phyloP scores from a whole-genome alignment of 37 sponge, comb jelly and placozoan species.

The Lycopodina hypogea region DNA sequence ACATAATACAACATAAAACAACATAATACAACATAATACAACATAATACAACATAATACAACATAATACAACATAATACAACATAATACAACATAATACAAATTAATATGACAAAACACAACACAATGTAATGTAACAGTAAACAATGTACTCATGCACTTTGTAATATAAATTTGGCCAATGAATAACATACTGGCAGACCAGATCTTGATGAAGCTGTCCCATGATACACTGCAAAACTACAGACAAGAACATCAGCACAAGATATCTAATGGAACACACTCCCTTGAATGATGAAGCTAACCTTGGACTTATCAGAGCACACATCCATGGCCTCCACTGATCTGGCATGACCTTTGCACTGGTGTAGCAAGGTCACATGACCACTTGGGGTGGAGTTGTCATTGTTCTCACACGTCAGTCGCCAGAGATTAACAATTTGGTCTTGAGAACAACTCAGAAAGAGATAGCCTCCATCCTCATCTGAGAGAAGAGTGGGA shows the following conservation, averaged over 20 bases:
- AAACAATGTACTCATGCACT: too few species aligned
- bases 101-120: too few species aligned
- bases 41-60: too few species aligned
- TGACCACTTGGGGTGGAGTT: neutral
- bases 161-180: neutral
- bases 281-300: slow-evolving; percentile 2
- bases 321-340: slow-evolving; percentile 69
- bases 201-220: slow-evolving; percentile 79
- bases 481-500: too few species aligned
- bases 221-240: slow-evolving; percentile 81
- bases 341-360: slow-evolving; percentile 78
- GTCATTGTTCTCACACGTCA: neutral
- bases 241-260: slow-evolving; percentile 7
- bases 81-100: too few species aligned
- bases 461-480: slow-evolving; percentile 22
- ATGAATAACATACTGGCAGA: slow-evolving; percentile 25
- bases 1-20: too few species aligned
- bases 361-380: slow-evolving; percentile 14
- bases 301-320: slow-evolving; percentile 34
- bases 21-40: too few species aligned
- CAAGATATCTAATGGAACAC: neutral
- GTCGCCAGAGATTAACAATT: slow-evolving; percentile 61
- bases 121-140: too few species aligned
- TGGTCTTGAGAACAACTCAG: slow-evolving; percentile 83
- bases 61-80: too few species aligned